phyloP scores from a whole-genome alignment of 2,797 vertebrate species.

The Spatula versicolor region DNA sequence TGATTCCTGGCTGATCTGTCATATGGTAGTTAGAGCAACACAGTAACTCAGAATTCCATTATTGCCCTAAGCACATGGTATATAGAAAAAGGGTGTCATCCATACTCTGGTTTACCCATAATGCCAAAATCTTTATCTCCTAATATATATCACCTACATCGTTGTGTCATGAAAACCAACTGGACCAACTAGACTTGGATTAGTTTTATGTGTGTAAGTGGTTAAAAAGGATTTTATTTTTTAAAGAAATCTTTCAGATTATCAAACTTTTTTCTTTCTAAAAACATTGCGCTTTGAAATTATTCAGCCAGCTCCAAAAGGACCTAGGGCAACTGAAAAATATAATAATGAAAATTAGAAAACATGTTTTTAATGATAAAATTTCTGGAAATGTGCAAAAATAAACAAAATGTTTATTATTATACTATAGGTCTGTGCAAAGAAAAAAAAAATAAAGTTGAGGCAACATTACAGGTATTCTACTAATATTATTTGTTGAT shows the following conservation, averaged over 20 bases:
- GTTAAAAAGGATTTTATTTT: not conserved
- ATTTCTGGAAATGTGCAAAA: not conserved
- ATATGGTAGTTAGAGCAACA: not conserved
- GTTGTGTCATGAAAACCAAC: not conserved
- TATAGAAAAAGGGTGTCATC: not conserved
- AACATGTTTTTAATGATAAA: not conserved
- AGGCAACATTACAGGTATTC: not conserved
- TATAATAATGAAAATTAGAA: not conserved
- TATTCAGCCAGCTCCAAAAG: not conserved
- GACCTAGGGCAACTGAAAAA: not conserved
- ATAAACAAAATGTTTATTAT: not conserved
- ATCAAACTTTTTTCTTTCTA: not conserved
- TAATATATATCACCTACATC: not conserved
- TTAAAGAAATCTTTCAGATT: not conserved
- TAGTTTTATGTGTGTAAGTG: not conserved
- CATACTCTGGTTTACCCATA: not conserved
- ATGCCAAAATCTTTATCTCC: not conserved
- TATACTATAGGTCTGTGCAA: not conserved
- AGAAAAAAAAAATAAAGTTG: not conserved
- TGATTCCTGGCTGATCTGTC: not conserved
- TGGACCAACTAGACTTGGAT: not conserved
- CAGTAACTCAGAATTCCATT: not conserved
- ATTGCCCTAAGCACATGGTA: not conserved
- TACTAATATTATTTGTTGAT: not conserved
- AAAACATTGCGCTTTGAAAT: not conserved